Conservation (phyloP, 2,113 vertebrate genomes). For the Gymnobelideus leadbeateri region DNA sequence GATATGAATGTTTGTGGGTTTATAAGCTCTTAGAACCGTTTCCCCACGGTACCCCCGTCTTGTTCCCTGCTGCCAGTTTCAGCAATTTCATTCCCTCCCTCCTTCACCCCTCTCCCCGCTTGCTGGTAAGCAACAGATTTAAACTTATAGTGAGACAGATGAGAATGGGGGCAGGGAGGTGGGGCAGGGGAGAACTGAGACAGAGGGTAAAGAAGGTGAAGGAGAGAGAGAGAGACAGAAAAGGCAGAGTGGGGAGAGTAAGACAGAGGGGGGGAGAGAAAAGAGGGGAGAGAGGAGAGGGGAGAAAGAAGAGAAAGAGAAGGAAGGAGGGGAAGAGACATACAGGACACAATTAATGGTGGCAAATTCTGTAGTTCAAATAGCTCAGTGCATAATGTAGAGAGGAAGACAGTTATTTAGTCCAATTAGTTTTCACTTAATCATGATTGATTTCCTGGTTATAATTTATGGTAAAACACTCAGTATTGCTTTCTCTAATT, state of each 20-base stretch:
- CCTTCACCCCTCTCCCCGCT: neutral
- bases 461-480: neutral
- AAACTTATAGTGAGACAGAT: neutral
- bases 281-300: neutral
- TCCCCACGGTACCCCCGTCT: neutral
- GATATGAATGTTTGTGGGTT: neutral
- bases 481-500: neutral
- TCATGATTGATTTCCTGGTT: neutral
- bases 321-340: neutral
- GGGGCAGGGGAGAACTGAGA: neutral
- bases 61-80: neutral
- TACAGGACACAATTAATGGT: neutral
- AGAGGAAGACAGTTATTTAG: neutral
- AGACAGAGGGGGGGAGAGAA: neutral
- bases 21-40: neutral
- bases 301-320: neutral
- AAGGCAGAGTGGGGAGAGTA: neutral
- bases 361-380: neutral
- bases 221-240: neutral
- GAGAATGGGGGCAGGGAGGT: fast-evolving
- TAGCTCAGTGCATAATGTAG: neutral
- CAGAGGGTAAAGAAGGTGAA: neutral
- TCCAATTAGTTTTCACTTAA: neutral
- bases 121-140: neutral
- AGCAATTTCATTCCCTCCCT: neutral